Base-by-base conservation (phyloP, 2,888 invertebrate genomes). In the Seira sanloemensis region DNA sequence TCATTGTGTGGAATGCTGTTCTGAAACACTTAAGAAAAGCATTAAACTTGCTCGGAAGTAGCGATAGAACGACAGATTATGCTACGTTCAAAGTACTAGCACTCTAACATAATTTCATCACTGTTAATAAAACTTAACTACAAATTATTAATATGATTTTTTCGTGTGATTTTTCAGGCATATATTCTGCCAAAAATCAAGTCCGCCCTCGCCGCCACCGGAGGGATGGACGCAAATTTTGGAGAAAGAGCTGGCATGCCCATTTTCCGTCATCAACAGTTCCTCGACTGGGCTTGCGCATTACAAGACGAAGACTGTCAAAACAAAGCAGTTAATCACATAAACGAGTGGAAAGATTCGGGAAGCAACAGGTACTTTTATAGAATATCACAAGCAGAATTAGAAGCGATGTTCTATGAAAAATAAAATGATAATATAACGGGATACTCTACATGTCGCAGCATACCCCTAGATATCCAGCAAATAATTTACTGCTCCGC, bases 251-350 rank as follows among this genome's bases (percentile, higher is more conserved):
- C 72, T 16, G 85, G 84, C 5, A 88, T 85, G 81, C 83, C 85
- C n/a, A 65, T 80, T 21, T 19, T 86, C 25, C 74, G 86, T 9
- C 85, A 86, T 37, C 76, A 84, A 21, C 86, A 88, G 69, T 85
- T 88, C 84, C 18, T 86, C 0, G 87, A 87, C 27, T 87, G 87
- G 87, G 73, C 76, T 16, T 87, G 87, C 65, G 85, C 83, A 7
- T 27, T 87, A 7, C 85, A 87, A 78, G 86, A 82, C 16, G 65
- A 67, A 0, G 86, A 85, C 62, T 87, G 87, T 21, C 37, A 58
- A 2, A 37, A n/a, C 2, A 75, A 68, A 26, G 78, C 85, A 19
- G 65, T 69, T 1, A 16, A 19, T 19, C 19, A 69, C 0, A 75
- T 84, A 0, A 67, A 26, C 2, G 50, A 58, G n/a, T 88, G 87